Base-by-base conservation (phyloP, 2,888 invertebrate genomes). In the Morpho helenor region DNA sequence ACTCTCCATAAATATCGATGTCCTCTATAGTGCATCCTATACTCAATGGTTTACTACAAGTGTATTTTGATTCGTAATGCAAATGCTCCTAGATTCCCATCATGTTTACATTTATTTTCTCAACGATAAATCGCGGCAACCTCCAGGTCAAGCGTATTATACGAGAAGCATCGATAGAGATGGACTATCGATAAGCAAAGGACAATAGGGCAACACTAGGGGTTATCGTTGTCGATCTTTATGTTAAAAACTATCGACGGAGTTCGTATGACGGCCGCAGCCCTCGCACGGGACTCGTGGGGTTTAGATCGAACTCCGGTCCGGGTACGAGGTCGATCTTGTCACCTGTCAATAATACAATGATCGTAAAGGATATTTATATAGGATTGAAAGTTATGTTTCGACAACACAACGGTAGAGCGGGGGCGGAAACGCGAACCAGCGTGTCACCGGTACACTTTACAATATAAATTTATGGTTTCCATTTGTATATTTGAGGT, bases 161-260 rank as follows among this genome's bases (percentile, higher is more conserved):
- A 71, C 72, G 65, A 57, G 63, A 60, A 63, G 61, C 61, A 62
- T 64, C 63, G 66, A 66, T 67, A 65, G 39, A 61, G 61, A 65
- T 64, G 71, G 77, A 77, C 73, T 80, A 83, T 87, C 87, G 81
- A 83, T 77, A 73, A 66, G 67, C 75, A 80, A 79, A 79, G 76
- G 72, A 73, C 71, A 66, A 73, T 73, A 67, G 66, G 71, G 72
- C 73, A 72, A 75, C 85, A 80, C 87, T 84, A 83, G 74, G 77
- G 82, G 82, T 85, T 88, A 88, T 88, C 87, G 72, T 63, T 67
- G 71, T 69, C 72, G 76, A 87, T 88, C 87, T 88, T 87, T 82
- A 82, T 80, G 75, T 68, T 75, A 68, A 74, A 78, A 80, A 82
- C 80, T 73, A 82, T 82, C 74, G 79, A 76, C 16, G 74, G 67